A percentile compares a stretch with the other conserved stretches of the same genome.
Conservation (phyloP, 2,113 vertebrate species). For the Axis porcinus region DNA sequence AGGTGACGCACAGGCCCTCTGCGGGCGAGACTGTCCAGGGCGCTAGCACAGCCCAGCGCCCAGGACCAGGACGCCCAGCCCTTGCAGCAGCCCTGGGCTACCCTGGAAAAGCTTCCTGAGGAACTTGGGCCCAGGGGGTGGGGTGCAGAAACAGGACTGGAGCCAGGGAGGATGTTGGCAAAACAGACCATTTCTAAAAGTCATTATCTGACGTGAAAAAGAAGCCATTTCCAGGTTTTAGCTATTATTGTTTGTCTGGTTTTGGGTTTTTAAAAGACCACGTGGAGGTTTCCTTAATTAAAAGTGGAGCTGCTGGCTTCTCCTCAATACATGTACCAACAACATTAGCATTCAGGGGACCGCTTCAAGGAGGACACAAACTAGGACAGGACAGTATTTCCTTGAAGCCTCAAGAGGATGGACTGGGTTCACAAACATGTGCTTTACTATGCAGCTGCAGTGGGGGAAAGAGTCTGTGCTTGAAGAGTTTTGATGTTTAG, state of each 20-base stretch:
- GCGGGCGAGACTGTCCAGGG: rapidly evolving
- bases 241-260: neutral
- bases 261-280: neutral
- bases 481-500: neutral
- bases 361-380: neutral
- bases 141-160: neutral
- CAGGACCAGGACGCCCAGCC: neutral
- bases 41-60: neutral
- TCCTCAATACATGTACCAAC: neutral
- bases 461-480: neutral
- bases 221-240: neutral
- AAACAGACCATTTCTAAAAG: neutral
- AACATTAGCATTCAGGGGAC: neutral
- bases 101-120: neutral
- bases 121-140: neutral
- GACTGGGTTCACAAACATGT: neutral
- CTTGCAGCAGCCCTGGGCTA: neutral
- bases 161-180: neutral
- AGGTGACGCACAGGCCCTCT: neutral
- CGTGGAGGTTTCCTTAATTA: neutral
- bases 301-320: neutral
- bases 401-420: neutral
- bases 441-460: neutral
- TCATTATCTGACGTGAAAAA: neutral
- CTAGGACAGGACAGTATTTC: neutral